Base-by-base conservation (phyloP, 2,888 invertebrate species). In the Aricia artaxerxes region DNA sequence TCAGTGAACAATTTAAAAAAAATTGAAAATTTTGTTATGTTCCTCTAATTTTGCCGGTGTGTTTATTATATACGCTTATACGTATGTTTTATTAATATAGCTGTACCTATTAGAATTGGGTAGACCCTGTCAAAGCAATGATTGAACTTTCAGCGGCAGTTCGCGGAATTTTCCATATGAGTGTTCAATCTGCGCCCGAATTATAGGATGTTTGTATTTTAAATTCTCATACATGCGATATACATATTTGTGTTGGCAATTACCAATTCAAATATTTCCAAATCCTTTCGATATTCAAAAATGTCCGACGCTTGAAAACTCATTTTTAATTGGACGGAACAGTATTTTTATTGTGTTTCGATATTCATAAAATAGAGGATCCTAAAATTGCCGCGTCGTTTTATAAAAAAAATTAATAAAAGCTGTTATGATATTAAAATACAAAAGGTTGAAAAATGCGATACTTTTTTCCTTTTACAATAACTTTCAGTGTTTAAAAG, bases 201-300 rank as follows among this genome's bases (percentile, higher is more conserved):
- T 69, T 35, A 35, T 35, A 16, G 35, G 69, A 69, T 38, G 38
- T 69, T 38, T 38, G 69, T 69, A 4, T 69, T 69, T 69, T 13
- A 35, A 69, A 69, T 69, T 38, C 35, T 3, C 69, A 69, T 69
- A 69, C 69, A 64, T 64, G 24, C 31, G 64, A 64, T 64, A 69
- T 69, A 69, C 69, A 69, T 69, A 69, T 69, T 69, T 69, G 35
- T 13, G 35, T 38, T 38, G 13, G 69, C 69, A 69, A 69, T 69
- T 69, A 69, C 69, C 69, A 69, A 69, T 69, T 69, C 69, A 69
- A 69, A 69, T 69, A 69, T 69, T 38, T 38, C 6, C 69, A 69
- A 69, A 69, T 69, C 69, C 35, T 69, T 49, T 35, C 35, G 69
- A 69, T 69, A 69, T 69, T 69, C 69, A 69, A 38, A 69, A 69